Percentiles rank a stretch among this genome's conserved stretches.
These are phyloP conservation scores for Liparis tanakae DNA, from an alignment of 2,797 vertebrate species.

Conservation along the genomic window DNA sequence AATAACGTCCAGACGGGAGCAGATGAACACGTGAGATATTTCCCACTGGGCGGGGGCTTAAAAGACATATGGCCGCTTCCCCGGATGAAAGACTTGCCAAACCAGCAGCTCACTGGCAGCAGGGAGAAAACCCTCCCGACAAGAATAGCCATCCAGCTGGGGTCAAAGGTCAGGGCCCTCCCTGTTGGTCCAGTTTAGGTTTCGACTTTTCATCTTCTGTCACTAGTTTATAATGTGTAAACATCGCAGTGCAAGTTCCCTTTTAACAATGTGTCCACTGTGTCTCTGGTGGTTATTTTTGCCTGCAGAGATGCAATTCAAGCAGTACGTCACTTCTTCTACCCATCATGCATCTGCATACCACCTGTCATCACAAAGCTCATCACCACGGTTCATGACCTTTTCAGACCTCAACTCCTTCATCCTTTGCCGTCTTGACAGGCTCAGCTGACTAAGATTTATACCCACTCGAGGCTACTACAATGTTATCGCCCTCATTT, in stretches of 20 bases:
- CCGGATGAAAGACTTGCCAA: constrained; percentile 47
- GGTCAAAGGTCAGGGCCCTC: constrained; percentile 75
- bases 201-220: constrained; percentile 34
- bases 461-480: constrained; percentile 52
- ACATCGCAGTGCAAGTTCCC: not conserved
- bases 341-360: constrained; percentile 60
- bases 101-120: constrained; percentile 51
- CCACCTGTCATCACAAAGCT: constrained; percentile 46
- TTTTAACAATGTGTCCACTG: constrained; percentile 11
- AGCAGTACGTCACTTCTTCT: constrained; percentile 37
- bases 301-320: not conserved
- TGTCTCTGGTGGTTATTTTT: constrained; percentile 9
- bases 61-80: constrained; percentile 61
- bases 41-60: constrained; percentile 2
- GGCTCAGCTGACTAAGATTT: constrained; percentile 44
- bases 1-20: constrained; percentile 31
- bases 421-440: constrained; percentile 40
- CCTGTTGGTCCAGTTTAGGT: constrained; percentile 47
- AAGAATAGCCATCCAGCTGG: constrained; percentile 61
- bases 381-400: constrained; percentile 61
- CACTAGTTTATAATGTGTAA: constrained; percentile 36
- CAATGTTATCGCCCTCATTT: constrained; percentile 50
- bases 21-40: constrained; percentile 39
- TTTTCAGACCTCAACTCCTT: constrained; percentile 34
- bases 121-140: constrained; percentile 35